Conservation (phyloP, 2,113 vertebrate genomes). For the Lampris incognitus region DNA sequence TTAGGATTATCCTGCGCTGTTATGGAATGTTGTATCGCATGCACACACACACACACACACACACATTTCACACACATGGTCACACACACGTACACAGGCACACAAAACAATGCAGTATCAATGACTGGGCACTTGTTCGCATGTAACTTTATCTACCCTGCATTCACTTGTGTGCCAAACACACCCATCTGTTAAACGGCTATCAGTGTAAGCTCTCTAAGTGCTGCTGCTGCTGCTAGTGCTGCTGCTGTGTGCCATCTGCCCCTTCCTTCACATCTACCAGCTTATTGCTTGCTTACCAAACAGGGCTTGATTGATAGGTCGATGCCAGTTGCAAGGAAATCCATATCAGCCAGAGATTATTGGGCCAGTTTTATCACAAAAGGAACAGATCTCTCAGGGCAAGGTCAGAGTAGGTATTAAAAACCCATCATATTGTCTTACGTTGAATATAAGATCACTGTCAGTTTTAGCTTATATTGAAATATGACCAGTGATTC, state of each 20-base stretch:
- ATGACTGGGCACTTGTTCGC: not conserved
- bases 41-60: conserved; percentile 11
- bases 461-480: too few relatives aligned
- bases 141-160: not conserved
- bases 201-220: not conserved
- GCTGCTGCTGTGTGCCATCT: not conserved
- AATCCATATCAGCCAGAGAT: too few relatives aligned
- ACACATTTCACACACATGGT: not conserved
- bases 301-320: too few relatives aligned
- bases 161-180: conserved; percentile 20
- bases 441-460: too few relatives aligned
- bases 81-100: not conserved
- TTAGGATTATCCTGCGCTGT: conserved; percentile 49
- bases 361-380: too few relatives aligned
- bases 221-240: not conserved
- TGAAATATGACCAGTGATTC: too few relatives aligned
- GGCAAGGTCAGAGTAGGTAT: too few relatives aligned
- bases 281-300: too few relatives aligned
- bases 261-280: not conserved
- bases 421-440: too few relatives aligned
- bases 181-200: not conserved
- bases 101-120: not conserved
- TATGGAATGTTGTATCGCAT: conserved; percentile 55
- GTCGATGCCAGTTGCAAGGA: too few relatives aligned
- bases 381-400: too few relatives aligned